Evolutionary conservation across 2,888 invertebrate genomes (phyloP).

Genomic region (Scelioninae gen. 1): DNA sequence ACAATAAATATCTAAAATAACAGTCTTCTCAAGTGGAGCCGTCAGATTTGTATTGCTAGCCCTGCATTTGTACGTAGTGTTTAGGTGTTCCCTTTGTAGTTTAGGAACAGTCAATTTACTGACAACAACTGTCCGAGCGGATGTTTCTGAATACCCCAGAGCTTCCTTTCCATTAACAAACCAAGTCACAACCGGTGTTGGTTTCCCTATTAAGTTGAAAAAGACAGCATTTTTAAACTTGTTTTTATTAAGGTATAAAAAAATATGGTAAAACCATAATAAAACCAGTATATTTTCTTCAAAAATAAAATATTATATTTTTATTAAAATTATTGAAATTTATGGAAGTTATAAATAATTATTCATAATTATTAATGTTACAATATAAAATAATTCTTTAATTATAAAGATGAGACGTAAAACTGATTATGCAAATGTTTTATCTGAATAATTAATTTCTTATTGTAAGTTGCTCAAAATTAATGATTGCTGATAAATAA

Average conservation of each 20-base stretch:
- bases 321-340: not conserved
- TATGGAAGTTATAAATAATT: not conserved
- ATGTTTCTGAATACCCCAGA: conserved; percentile 86
- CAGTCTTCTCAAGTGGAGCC: conserved; percentile 92
- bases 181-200: conserved; percentile 94
- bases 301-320: too few relatives aligned
- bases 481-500: not conserved
- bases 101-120: conserved; percentile 91
- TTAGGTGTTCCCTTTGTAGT: conserved; percentile 90
- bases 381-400: not conserved
- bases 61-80: conserved; percentile 94
- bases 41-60: conserved; percentile 94
- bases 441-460: too few relatives aligned
- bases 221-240: too few relatives aligned
- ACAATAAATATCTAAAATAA: conserved; percentile 93
- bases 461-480: not conserved
- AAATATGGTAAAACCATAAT: too few relatives aligned
- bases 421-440: too few relatives aligned
- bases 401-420: too few relatives aligned
- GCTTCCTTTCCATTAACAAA: conserved; percentile 87
- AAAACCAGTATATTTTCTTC: too few relatives aligned
- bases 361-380: not conserved
- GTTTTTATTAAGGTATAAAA: too few relatives aligned
- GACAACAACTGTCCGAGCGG: conserved; percentile 90
- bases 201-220: conserved; percentile 87